Evolutionary conservation across 2,797 vertebrate genomes (phyloP).

Genomic region (Semaprochilodus insignis): DNA sequence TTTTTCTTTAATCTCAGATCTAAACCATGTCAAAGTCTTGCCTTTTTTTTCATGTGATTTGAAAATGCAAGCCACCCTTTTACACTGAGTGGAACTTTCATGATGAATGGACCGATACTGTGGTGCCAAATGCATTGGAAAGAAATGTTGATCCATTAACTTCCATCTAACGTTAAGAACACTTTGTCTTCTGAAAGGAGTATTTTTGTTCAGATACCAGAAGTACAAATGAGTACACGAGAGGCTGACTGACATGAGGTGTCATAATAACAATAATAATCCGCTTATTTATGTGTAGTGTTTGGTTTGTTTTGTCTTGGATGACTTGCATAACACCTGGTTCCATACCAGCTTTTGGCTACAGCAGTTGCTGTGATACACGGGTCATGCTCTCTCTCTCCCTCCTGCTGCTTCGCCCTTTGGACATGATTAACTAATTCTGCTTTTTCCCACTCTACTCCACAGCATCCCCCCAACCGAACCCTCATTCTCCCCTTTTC

Average conservation of each 20-base stretch:
- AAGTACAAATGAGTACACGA: neutral
- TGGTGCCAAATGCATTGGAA: too few relatives aligned
- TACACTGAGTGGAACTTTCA: neutral
- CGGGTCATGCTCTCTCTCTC: slow-evolving; percentile 60
- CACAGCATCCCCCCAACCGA: slow-evolving; percentile 30
- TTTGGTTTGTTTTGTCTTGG: slow-evolving; percentile 38
- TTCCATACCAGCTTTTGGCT: slow-evolving; percentile 59
- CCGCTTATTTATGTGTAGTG: neutral
- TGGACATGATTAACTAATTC: slow-evolving; percentile 62
- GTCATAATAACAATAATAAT: slow-evolving; percentile 7
- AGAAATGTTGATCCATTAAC: too few relatives aligned
- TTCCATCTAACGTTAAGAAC: too few relatives aligned
- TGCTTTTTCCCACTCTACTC: slow-evolving; percentile 39
- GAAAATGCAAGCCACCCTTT: neutral
- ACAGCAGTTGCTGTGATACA: slow-evolving; percentile 59
- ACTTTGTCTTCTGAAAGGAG: too few relatives aligned
- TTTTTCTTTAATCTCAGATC: neutral
- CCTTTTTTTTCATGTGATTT: neutral
- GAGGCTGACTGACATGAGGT: neutral
- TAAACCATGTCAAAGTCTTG: neutral
- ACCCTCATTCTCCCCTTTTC: slow-evolving; percentile 9
- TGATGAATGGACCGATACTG: neutral
- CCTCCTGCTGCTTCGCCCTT: slow-evolving; percentile 57
- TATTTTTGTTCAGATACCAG: too few relatives aligned
- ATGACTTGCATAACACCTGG: slow-evolving; percentile 57